Base-by-base conservation (phyloP, 2,888 invertebrate genomes). In the Acanthoscelides obtectus region DNA sequence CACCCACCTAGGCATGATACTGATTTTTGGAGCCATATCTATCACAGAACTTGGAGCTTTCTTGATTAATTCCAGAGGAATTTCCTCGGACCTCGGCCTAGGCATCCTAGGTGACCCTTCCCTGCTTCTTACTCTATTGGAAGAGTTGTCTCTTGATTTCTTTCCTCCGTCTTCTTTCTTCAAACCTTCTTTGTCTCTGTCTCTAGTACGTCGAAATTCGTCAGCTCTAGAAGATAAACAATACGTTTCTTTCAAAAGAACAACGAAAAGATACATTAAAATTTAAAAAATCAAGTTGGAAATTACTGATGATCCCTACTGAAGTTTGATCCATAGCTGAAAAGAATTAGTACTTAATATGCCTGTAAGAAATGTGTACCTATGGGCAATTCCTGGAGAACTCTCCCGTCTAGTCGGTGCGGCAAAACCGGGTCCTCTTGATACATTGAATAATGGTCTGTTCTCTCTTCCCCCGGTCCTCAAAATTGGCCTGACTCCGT, bases 31-130 rank as follows among this genome's bases (percentile, higher is more conserved):
- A 22, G 83, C 81, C 79, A 84, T 81, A 74, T 85, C 87, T 6
- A 87, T 86, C 74, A 87, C 84, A 22, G 87, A 86, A 68, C 86
- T 87, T 0, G 89, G 86, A 2, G 88, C 87, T 74, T 89, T 88
- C 75, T 90, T 90, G 80, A 95, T 93, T 75, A 94, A 91, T 80
- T 94, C 94, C 66, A 95, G 83, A 0, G 94, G 94, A 67, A 95
- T 95, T 79, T 94, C 94, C 81, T 94, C 92, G 22, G 92, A 93
- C 72, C 93, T 88, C 0, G 94, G 91, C 64, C 94, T 87, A 0
- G 93, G 92, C 86, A 90, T 87, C 74, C 90, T 87, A 0, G 91
- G 91, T n/a, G 94, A 94, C 20, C 88, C 88, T 22, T 94, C 93
- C 5, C 94, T 87, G 0, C 93, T 93, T 0, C 89, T 87, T 64